These are phyloP conservation scores for Pseudachorutes palmiensis DNA, from an alignment of 1,140 invertebrate species.

Conservation along the genomic window DNA sequence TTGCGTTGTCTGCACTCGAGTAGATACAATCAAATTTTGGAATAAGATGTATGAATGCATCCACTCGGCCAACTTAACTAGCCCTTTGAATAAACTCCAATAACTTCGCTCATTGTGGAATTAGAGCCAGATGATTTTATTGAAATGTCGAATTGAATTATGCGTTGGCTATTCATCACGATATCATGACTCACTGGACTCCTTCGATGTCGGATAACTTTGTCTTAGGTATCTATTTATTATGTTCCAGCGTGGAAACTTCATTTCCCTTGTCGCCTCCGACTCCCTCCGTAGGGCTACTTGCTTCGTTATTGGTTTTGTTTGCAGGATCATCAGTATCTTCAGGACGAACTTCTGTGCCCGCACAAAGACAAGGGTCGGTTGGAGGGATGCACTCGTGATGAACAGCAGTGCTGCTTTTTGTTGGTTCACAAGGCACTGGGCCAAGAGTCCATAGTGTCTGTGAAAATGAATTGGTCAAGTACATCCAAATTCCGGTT, in stretches of 20 bases:
- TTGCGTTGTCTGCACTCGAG: slow-evolving; percentile 7
- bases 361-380: not conserved
- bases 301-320: too few relatives aligned
- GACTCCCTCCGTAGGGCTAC: too few relatives aligned
- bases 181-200: too few relatives aligned
- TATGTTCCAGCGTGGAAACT: too few relatives aligned
- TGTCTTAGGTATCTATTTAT: too few relatives aligned
- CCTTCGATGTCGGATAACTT: too few relatives aligned
- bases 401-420: not conserved
- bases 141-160: not conserved
- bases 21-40: slow-evolving; percentile 18
- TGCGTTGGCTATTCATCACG: too few relatives aligned
- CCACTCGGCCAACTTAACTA: not conserved
- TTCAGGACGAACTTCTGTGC: not conserved
- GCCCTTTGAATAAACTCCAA: slow-evolving; percentile 10
- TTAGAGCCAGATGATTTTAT: not conserved
- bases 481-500: not conserved
- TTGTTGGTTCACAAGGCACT: not conserved
- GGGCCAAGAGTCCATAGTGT: not conserved
- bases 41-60: slow-evolving; percentile 19
- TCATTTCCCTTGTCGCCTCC: too few relatives aligned
- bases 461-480: not conserved
- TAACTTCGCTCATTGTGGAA: not conserved
- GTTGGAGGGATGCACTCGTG: too few relatives aligned
- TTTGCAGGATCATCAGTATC: too few relatives aligned